Base-by-base conservation (phyloP, 2,797 vertebrate species). In the Phrynocephalus vlangalii region DNA sequence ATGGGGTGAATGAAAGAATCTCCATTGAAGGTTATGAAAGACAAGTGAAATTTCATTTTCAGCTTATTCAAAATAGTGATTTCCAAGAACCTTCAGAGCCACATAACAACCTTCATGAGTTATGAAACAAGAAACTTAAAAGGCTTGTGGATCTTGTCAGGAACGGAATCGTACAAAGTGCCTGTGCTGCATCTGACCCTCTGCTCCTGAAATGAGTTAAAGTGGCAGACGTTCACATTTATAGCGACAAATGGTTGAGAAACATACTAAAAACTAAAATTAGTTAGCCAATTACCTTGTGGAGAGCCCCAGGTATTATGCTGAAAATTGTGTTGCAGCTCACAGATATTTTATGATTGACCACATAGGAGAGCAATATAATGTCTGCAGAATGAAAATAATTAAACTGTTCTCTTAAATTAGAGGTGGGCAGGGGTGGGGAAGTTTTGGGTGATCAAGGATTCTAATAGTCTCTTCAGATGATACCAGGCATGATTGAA, bases 1-100 rank as follows among this genome's bases (percentile, higher is more conserved):
- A 99, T 75, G 99, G 98, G 48, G 85, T 98, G 92, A 99, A 99
- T 60, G 98, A 99, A 96, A 98, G 98, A 93, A 99, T 99, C 96
- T 98, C 98, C 2, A 48, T 96, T 79, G 96, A 97, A 93, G 97
- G 95, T 94, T 99, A 98, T 0, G 98, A 98, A 94, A 98, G 96
- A 3, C 93, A 98, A 52, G 94, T 99, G 0, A 88, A 95, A n/a
- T 99, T 99, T 95, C 97, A 98, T 92, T 98, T 98, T 78, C 97
- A 95, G 89, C 95, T 99, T 26, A 97, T 99, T 85, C 98, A 99
- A 96, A 98, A 98, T 94, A 97, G 98, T 91, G 98, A 99, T 91
- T 93, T 93, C 15, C 91, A 95, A 70, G 87, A 93, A 48, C 94
- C 97, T 3, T 97, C 97, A 0, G 93, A 94, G 30, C 94, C 97